phyloP scores from a whole-genome alignment of 2,888 invertebrate genomes.

The Agrochola macilenta region DNA sequence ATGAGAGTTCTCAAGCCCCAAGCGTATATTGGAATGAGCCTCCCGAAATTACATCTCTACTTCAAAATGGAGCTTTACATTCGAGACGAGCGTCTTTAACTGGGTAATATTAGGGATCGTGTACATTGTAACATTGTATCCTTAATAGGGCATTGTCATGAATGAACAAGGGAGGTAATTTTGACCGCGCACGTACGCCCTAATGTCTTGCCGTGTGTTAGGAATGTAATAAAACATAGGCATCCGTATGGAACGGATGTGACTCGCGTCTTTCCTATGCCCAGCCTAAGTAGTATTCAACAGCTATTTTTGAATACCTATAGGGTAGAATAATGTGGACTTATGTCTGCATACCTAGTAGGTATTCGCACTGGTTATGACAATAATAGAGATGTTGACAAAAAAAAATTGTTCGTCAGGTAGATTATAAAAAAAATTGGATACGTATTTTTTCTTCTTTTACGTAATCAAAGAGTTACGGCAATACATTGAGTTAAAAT shows the following conservation, averaged over 20 bases:
- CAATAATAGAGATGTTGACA: neutral
- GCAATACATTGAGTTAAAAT: no score
- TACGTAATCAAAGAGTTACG: no score
- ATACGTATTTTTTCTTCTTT: no score
- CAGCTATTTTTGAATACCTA: slow-evolving; percentile 48
- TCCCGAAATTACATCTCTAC: slow-evolving; percentile 67
- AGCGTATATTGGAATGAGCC: slow-evolving; percentile 77
- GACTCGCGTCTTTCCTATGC: slow-evolving; percentile 68
- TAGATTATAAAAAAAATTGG: no score
- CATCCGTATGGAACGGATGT: slow-evolving; percentile 79
- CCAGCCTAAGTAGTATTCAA: slow-evolving; percentile 37
- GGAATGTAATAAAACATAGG: slow-evolving; percentile 84
- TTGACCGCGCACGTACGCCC: slow-evolving; percentile 79
- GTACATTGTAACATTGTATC: slow-evolving; percentile 78
- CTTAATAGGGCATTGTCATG: slow-evolving; percentile 83
- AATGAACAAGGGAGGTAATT: slow-evolving; percentile 78
- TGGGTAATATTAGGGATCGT: slow-evolving; percentile 67
- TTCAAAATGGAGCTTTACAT: slow-evolving; percentile 68
- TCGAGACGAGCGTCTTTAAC: slow-evolving; percentile 69
- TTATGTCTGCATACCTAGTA: neutral
- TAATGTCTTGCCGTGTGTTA: slow-evolving; percentile 78
- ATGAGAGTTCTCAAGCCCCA: slow-evolving; percentile 69
- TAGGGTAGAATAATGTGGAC: slow-evolving; percentile 17
- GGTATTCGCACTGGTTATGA: neutral
- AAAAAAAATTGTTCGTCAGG: no score